These are phyloP conservation scores for Lethenteron reissneri DNA, from an alignment of 2,113 vertebrate genomes.

Conservation along the genomic window DNA sequence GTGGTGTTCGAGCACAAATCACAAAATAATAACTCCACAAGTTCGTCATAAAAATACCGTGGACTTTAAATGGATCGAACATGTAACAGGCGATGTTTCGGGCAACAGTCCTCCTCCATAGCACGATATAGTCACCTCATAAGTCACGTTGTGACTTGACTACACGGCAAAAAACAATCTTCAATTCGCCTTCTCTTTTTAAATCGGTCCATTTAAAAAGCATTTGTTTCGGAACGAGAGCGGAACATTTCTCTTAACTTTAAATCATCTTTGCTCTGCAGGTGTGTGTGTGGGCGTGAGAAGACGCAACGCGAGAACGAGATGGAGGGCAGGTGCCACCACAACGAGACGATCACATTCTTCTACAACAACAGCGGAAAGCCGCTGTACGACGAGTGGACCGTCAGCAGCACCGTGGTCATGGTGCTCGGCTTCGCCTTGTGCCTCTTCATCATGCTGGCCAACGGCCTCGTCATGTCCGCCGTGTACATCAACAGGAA, in stretches of 20 bases:
- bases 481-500: slow-evolving; percentile 92
- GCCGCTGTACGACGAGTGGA: slow-evolving; percentile 67
- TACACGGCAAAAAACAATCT: background rate
- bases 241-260: background rate
- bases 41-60: background rate
- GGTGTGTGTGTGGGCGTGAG: background rate
- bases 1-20: background rate
- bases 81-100: background rate
- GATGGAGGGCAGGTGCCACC: slow-evolving; percentile 39
- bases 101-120: background rate
- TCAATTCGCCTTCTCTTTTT: background rate
- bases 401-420: slow-evolving; percentile 76
- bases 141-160: background rate
- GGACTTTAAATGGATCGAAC: background rate
- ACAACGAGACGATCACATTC: slow-evolving; percentile 95
- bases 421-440: slow-evolving; percentile 97
- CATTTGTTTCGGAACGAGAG: background rate
- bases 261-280: background rate
- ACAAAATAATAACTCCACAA: background rate
- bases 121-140: background rate
- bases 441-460: slow-evolving; percentile 97
- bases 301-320: background rate
- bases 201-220: background rate
- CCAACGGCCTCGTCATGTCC: slow-evolving; percentile 93
- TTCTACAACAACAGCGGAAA: slow-evolving; percentile 94